Evolutionary conservation across 64 coral and sea anemone genomes (phyloP), one percentile per base, ranked within the genome.

Genomic region (Exaiptasia diaphana): DNA sequence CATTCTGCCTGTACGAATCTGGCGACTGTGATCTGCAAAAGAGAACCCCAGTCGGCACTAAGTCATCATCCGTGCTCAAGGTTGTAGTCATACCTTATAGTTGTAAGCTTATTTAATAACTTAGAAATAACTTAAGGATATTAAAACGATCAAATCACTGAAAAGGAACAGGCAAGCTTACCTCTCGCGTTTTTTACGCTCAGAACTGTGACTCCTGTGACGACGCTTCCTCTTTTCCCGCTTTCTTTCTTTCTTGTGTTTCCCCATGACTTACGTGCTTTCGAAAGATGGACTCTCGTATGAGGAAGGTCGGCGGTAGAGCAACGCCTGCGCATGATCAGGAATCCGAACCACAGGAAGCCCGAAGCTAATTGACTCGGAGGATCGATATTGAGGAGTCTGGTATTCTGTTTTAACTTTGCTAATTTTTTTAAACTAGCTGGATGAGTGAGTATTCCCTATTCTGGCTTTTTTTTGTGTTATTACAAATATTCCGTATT

Each of bases 151-250:
- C 70, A 73, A 73, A 73, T 46, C 70, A 73, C 68, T 73, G 22
- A 73, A 73, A 41, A 73, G 70, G 38, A 75, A 75, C 72, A 75
- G 62, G 62, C 62, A 67, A 75, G 72, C 72, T 75, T 75, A 75
- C 72, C 72, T 75, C 72, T 75, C 72, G 42, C 50, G 72, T 75
- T 75, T 73, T 45, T 45, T 71, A 45, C 70, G 70, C 48, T 73
- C 70, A 73, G 70, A 73, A 73, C 70, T 73, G 70, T 73, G n/a
- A n/a, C n/a, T n/a, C n/a, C n/a, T n/a, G n/a, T n/a, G 70, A 73
- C 38, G 70, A 73, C 48, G 70, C 48, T 73, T 73, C 25, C 48
- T 73, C 70, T 73, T 73, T 73, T 44, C 70, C 40, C 36, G 20
- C 34, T 46, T 15, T 46, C 15, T 46, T 46, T 46, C 43, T 46